Base-by-base conservation (phyloP, 2,888 invertebrate genomes). In the Stenolophus ochropezus region DNA sequence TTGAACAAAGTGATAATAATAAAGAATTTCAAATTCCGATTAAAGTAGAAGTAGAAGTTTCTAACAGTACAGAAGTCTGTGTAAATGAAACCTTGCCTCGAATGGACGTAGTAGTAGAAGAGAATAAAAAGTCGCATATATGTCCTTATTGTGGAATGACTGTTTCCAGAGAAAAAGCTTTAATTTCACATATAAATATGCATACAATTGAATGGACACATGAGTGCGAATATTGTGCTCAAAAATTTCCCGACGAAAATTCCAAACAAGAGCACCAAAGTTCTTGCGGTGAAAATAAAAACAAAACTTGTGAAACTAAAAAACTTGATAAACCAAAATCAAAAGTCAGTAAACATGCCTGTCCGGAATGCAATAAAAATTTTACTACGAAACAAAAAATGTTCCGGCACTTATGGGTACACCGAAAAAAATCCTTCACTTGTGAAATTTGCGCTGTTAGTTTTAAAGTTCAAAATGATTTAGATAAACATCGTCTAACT, bases 311-410 rank as follows among this genome's bases (percentile, higher is more conserved):
- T 42, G 1, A 1, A 42, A 42, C 53, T 21, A 80, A 71, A 42
- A 53, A 71, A 56, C 27, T 5, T 23, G 1, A 8, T 33, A 81
- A 81, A 74, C 74, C 51, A 4, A 58, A 56, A 82, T 82, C 71
- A 49, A 88, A 88, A 82, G 87, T 87, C 86, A 88, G 88, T 1
- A 90, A 90, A 83, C 89, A 90, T 82, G 86, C 87, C 0, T 90
- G 90, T 82, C 84, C 87, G 1, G 88, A 89, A 47, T 90, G 90
- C 81, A 88, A 88, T 0, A 90, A 90, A 77, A 88, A 88, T 53
- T 90, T 90, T 81, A 87, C 89, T 0, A 90, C 90, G 0, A 90
- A 90, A 83, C 90, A 90, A 82, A 90, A 90, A 83, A 89, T 90
- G 88, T 89, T 88, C 77, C 84, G 90, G 8, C 90, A 90, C 82